Percentiles rank a stretch among this genome's conserved stretches.
Conservation (phyloP, 2,113 vertebrate genomes). For the Micromys minutus region DNA sequence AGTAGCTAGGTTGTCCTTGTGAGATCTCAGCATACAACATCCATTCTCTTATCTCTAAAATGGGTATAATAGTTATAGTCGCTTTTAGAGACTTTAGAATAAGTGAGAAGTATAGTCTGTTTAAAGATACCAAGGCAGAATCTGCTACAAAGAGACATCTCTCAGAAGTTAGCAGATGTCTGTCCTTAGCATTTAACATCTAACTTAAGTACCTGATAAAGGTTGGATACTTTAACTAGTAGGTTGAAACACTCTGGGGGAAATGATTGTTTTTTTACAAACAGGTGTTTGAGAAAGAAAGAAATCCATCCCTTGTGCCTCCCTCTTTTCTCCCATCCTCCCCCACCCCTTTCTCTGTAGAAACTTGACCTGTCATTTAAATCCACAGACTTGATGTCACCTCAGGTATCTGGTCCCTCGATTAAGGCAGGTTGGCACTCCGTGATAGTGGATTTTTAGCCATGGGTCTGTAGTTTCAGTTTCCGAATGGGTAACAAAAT, state of each 20-base stretch:
- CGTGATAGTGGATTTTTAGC: slow-evolving; percentile 49
- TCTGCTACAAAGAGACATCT: neutral
- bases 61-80: neutral
- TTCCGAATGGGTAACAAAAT: neutral
- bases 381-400: neutral
- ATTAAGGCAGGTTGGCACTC: slow-evolving; percentile 27
- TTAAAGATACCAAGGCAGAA: too few species aligned
- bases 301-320: neutral
- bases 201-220: neutral
- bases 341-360: neutral
- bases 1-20: neutral
- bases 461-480: neutral
- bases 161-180: neutral
- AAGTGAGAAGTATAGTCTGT: neutral
- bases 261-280: neutral
- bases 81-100: neutral
- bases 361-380: neutral
- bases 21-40: neutral
- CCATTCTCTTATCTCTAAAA: neutral
- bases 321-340: neutral
- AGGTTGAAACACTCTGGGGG: neutral
- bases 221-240: neutral
- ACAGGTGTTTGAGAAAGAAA: neutral
- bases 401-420: slow-evolving; percentile 29
- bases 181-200: neutral